These are phyloP conservation scores for Axis porcinus DNA, from an alignment of 2,113 vertebrate species.

Conservation along the genomic window DNA sequence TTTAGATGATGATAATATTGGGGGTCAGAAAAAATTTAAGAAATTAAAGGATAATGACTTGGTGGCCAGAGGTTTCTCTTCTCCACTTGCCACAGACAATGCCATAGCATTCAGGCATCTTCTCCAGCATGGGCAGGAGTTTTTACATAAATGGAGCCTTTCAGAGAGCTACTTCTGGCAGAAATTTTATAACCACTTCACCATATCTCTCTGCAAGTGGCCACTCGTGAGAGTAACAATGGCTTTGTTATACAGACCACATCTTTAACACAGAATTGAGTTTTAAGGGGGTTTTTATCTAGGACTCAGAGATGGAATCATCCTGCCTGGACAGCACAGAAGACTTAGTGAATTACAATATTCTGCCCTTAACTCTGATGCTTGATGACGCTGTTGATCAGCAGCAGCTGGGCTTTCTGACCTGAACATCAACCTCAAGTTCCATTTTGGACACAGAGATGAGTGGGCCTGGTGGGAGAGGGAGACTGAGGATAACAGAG, in stretches of 20 bases:
- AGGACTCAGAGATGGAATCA: neutral
- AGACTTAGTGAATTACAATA: neutral
- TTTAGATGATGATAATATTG: neutral
- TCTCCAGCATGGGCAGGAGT: neutral
- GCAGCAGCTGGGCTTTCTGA: neutral
- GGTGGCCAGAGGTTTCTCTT: neutral
- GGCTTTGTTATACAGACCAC: neutral
- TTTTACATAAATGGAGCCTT: neutral
- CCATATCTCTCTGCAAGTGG: neutral
- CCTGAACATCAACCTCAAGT: neutral
- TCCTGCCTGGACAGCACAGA: neutral
- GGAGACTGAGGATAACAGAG: neutral
- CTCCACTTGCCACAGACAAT: neutral
- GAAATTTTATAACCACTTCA: neutral
- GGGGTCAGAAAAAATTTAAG: neutral
- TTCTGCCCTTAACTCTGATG: neutral
- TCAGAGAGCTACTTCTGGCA: neutral
- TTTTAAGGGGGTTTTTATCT: neutral
- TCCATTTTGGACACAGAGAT: neutral
- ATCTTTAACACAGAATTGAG: neutral
- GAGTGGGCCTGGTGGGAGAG: rapidly evolving
- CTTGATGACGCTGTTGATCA: neutral
- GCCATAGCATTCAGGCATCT: neutral
- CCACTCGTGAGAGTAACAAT: neutral
- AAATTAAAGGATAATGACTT: neutral